Evolutionary conservation across 2,888 invertebrate genomes (phyloP).

Genomic region (Sclerodermus sp.): DNA sequence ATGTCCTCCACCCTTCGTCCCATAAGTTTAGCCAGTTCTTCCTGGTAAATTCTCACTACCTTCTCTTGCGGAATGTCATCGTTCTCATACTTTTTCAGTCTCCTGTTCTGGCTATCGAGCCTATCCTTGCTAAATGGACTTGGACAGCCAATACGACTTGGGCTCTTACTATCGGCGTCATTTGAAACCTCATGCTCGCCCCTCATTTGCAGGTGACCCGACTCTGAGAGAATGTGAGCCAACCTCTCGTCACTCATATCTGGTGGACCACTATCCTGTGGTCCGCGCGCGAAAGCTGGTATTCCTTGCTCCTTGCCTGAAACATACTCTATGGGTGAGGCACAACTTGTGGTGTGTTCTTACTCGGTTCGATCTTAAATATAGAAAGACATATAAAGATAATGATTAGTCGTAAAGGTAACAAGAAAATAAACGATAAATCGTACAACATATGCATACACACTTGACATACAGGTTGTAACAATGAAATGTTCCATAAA

Average conservation of each 20-base stretch:
- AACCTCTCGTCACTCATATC: conserved; percentile 88
- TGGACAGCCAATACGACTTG: conserved; percentile 73
- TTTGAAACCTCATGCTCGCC: conserved; percentile 59
- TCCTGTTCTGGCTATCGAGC: conserved; percentile 65
- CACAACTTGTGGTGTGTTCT: conserved; percentile 57
- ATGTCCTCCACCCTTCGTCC: conserved; percentile 75
- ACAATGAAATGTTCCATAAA: too few relatives aligned
- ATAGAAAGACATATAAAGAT: conserved; percentile 12
- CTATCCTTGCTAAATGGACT: conserved; percentile 77
- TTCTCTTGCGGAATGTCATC: conserved; percentile 97
- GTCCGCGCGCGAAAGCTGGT: conserved; percentile 74
- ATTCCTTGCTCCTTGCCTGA: conserved; percentile 83
- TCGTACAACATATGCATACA: too few relatives aligned
- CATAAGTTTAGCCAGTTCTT: conserved; percentile 92
- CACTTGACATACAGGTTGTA: too few relatives aligned
- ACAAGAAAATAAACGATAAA: too few relatives aligned
- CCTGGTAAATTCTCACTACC: conserved; percentile 91
- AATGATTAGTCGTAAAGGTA: conserved; percentile 10
- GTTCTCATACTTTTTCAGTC: conserved; percentile 85
- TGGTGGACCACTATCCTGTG: conserved; percentile 64
- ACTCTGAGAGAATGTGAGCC: conserved; percentile 90
- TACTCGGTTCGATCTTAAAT: conserved; percentile 37
- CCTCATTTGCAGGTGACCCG: conserved; percentile 85
- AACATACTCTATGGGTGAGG: conserved; percentile 59
- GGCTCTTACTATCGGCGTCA: conserved; percentile 78